Evolutionary conservation across 2,113 vertebrate species (phyloP).

Genomic region (Chaetodon trifascialis): DNA sequence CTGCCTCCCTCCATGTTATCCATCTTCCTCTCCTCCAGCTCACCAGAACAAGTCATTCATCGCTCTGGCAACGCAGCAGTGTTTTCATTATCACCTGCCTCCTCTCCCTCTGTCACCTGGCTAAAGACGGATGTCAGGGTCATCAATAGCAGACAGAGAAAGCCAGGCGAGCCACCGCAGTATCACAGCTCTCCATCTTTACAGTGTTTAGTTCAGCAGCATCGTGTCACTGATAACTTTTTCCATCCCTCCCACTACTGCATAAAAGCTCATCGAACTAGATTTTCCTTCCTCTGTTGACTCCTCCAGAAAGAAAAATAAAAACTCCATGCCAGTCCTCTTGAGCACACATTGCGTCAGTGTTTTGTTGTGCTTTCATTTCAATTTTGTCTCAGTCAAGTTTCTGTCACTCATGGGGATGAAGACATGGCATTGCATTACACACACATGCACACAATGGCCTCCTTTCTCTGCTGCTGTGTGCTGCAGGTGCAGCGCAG

Average conservation of each 20-base stretch:
- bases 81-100: constrained; percentile 74
- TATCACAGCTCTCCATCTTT: constrained; percentile 31
- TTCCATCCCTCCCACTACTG: not conserved
- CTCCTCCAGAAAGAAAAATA: not conserved
- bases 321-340: not conserved
- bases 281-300: not conserved
- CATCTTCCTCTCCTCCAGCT: constrained; percentile 55
- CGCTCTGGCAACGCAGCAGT: constrained; percentile 48
- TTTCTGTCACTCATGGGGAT: constrained; percentile 31
- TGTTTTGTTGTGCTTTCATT: constrained; percentile 45
- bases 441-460: constrained; percentile 26
- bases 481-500: constrained; percentile 58
- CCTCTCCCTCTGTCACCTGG: constrained; percentile 52
- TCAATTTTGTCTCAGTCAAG: constrained; percentile 49
- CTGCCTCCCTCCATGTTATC: constrained; percentile 37
- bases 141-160: constrained; percentile 59
- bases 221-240: constrained; percentile 39
- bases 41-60: constrained; percentile 66
- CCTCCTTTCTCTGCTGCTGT: constrained; percentile 32
- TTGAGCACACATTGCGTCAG: constrained; percentile 28
- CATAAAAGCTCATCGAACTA: not conserved
- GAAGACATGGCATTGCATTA: not conserved
- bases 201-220: constrained; percentile 38
- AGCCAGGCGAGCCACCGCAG: not conserved
- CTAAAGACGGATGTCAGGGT: constrained; percentile 64